Evolutionary conservation across 2,797 vertebrate species (phyloP), one percentile per base, ranked within the genome.

Genomic region (Antrozous pallidus): DNA sequence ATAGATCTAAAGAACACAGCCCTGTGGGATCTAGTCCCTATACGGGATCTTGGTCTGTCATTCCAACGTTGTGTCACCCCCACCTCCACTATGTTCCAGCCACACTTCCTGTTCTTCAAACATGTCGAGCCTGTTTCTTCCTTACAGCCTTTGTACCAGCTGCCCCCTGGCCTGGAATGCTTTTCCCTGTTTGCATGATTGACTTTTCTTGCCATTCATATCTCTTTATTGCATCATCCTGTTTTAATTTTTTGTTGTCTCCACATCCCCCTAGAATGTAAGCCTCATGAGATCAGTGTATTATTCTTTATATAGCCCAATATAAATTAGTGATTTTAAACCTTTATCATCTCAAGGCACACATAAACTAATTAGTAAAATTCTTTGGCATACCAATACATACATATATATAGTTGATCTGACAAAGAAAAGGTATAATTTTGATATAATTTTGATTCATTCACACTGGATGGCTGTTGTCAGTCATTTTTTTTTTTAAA

Each of bases 131-230:
- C 4, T 51, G n/a, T 82, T 87, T 87, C 79, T 95, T 77, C 49
- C 40, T 54, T 4, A 70, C 6, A 38, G 31, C 24, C 36, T 74
- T 63, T 71, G 47, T 22, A 47, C 28, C 38, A 92, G 70, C 8
- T 70, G 36, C 42, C 67, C 42, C 63, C 22, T 63, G 26, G 8
- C 45, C 42, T 75, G 26, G 40, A 81, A 61, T 61, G 69, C 31
- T 65, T 87, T 79, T 10, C 22, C 45, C 17, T 42, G n/a, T 96
- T 79, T 88, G 26, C n/a, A 81, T 42, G 24, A 22, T 1, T 80
- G 65, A 61, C 40, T 94, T 95, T 88, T 83, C 56, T 40, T 80
- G 5, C 83, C 47, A 73, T 90, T 95, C 33, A 86, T 33, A 81
- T 63, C 56, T 87, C 81, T 22, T 77, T 33, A 91, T 8, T 33